Evolutionary conservation across 2,797 vertebrate genomes (phyloP).

Genomic region (Cirrhinus molitorella): DNA sequence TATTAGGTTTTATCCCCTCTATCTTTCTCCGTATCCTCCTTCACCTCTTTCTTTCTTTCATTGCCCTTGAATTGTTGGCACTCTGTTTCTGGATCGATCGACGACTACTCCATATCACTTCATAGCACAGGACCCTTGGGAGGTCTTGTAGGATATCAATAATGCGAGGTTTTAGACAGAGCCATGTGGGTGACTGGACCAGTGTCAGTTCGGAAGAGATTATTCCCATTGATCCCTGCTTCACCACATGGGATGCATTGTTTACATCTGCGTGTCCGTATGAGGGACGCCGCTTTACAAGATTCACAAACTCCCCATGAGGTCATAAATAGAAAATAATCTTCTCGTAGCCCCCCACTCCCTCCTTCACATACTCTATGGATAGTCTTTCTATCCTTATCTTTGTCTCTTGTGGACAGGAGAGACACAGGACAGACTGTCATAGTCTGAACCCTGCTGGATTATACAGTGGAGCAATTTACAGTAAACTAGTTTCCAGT

Average conservation of each 20-base stretch:
- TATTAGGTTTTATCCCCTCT: conserved; percentile 19
- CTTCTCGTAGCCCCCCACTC: conserved; percentile 20
- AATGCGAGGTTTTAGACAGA: conserved; percentile 62
- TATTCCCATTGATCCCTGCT: conserved; percentile 65
- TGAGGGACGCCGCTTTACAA: conserved; percentile 44
- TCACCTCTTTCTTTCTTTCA: conserved; percentile 18
- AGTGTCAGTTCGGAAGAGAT: conserved; percentile 63
- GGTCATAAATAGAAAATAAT: conserved; percentile 63
- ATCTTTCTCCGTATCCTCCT: conserved; percentile 28
- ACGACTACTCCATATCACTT: conserved; percentile 56
- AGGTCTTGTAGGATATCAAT: conserved; percentile 64
- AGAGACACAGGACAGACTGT: not conserved
- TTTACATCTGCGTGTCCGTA: conserved; percentile 53
- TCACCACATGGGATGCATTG: conserved; percentile 45
- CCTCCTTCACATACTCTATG: conserved; percentile 61
- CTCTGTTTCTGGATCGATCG: conserved; percentile 55
- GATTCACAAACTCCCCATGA: conserved; percentile 50
- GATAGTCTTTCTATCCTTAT: conserved; percentile 89
- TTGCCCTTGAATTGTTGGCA: conserved; percentile 44
- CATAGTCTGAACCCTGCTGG: not conserved
- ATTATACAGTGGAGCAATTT: not conserved
- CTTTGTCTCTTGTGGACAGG: not conserved
- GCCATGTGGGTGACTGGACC: conserved; percentile 52
- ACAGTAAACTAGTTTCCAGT: not conserved
- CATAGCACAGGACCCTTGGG: conserved; percentile 47